Evolutionary conservation across 2,888 invertebrate species (phyloP), one percentile per base, ranked within the genome.

Genomic region (Silvanus unidentatus): DNA sequence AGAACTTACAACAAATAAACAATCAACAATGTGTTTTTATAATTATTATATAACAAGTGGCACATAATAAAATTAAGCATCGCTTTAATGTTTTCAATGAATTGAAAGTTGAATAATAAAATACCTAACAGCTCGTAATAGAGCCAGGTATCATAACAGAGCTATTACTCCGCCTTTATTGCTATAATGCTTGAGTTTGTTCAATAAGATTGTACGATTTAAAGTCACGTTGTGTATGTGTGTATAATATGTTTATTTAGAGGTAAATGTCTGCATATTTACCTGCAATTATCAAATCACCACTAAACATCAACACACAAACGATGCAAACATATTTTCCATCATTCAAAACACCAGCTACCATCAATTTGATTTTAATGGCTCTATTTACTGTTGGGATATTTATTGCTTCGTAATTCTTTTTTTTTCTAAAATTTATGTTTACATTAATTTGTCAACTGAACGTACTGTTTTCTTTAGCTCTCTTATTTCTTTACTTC

Each of bases 131-230:
- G 49, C 49, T 49, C 50, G 58, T 59, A 60, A 63, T 63, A 60
- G 60, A 63, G 57, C 60, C n/a, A 64, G 63, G 66, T 64, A 66
- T 63, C 63, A 62, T 64, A 63, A 65, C 62, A 65, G 60, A 61
- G 62, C 64, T 58, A 67, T 68, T 68, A 67, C 65, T 57, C 66
- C 68, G 67, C 66, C 67, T 65, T 65, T 66, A 65, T 64, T 55
- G 64, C 64, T 22, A 62, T 61, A 62, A 62, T 60, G 55, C 54
- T 59, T 53, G 60, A 57, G 61, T 66, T 12, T 15, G 55, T 57
- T 57, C 59, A 60, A 61, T 60, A 60, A 59, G 63, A 65, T 62
- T 60, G 60, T 60, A 54, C 57, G 59, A 60, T 55, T 59, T 55
- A 41, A 51, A 55, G 54, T 54, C 60, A 57, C 57, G 59, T 54